phyloP scores from a whole-genome alignment of 2,888 invertebrate genomes.

The Rotaria macrura region DNA sequence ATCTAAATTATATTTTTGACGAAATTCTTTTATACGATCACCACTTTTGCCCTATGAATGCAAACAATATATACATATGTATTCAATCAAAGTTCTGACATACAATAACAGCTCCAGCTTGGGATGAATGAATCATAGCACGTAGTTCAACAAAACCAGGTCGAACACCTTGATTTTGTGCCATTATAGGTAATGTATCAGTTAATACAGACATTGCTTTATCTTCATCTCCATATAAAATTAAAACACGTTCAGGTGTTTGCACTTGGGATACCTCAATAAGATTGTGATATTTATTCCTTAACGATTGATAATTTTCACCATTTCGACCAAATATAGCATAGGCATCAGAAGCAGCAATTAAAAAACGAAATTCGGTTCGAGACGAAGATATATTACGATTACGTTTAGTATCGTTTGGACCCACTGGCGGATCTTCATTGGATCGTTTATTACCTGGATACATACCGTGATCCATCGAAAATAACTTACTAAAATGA shows the following conservation, averaged over 20 bases:
- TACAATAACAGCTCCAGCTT: constrained; percentile 12
- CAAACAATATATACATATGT: not conserved
- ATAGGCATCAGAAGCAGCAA: not conserved
- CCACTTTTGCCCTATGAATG: not conserved
- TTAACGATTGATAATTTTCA: not conserved
- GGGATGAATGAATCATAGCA: not conserved
- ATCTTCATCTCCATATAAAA: not conserved
- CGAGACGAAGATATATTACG: not conserved
- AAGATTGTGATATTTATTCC: not conserved
- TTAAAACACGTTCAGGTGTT: not conserved
- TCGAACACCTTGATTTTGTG: constrained; percentile 9
- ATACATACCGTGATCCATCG: not conserved
- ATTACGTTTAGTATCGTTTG: not conserved
- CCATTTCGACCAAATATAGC: constrained; percentile 11
- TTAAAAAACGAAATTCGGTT: not conserved
- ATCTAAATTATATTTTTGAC: constrained; percentile 17
- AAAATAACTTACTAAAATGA: not conserved
- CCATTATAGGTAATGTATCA: not conserved
- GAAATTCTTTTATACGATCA: not conserved
- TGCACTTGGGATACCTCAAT: not conserved
- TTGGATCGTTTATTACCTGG: not conserved
- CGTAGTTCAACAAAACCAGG: not conserved
- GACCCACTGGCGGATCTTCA: not conserved
- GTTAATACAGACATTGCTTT: not conserved
- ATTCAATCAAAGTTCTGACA: not conserved